Conservation (phyloP, 2,888 invertebrate species). For the Microplitis manilae region DNA sequence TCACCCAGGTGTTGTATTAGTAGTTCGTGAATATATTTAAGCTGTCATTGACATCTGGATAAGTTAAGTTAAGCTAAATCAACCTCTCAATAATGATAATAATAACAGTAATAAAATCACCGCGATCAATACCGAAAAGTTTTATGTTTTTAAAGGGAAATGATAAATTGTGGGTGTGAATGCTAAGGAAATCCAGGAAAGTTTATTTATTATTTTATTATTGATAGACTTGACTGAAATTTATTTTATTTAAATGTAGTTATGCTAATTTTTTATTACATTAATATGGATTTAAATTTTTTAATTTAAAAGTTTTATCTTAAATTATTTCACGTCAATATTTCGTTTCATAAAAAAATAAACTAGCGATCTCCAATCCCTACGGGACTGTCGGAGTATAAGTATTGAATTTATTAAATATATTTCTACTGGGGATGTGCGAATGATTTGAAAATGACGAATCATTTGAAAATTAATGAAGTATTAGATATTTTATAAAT, state of each 20-base stretch:
- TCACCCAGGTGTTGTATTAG: neutral
- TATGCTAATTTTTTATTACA: neutral
- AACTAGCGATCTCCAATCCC: too few relatives aligned
- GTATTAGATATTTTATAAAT: too few relatives aligned
- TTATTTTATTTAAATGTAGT: neutral
- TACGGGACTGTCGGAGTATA: too few relatives aligned
- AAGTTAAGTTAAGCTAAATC: neutral
- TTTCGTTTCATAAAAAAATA: too few relatives aligned
- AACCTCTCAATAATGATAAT: conserved; percentile 1
- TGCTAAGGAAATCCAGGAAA: neutral
- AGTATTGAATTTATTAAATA: too few relatives aligned
- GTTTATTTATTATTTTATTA: neutral
- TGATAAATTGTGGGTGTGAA: conserved; percentile 1
- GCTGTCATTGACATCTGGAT: conserved; percentile 26
- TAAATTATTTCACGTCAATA: too few relatives aligned
- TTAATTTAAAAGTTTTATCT: too few relatives aligned
- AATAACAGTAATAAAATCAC: conserved; percentile 6
- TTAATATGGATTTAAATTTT: neutral
- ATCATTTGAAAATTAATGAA: too few relatives aligned
- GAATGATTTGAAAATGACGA: too few relatives aligned
- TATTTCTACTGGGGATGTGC: too few relatives aligned
- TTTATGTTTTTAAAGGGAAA: neutral
- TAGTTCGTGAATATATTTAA: neutral
- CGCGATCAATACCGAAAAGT: conserved; percentile 7
- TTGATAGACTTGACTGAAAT: neutral